phyloP scores from a whole-genome alignment of 1,140 invertebrate species.

The Ceratosolen fusciceps region DNA sequence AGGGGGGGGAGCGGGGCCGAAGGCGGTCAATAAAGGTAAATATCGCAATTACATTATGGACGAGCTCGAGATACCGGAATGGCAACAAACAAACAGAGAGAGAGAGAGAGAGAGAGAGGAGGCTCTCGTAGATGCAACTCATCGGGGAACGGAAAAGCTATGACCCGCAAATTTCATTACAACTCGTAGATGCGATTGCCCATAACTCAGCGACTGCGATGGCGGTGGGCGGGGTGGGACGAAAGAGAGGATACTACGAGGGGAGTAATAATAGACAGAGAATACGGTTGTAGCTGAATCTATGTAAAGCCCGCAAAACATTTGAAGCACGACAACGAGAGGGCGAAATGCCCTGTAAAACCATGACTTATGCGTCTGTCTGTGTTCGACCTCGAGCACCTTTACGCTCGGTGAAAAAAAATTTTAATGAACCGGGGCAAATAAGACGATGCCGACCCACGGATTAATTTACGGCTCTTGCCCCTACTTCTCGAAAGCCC shows the following conservation, averaged over 20 bases:
- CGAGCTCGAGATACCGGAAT: no score
- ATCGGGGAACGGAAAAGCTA: constrained; percentile 56
- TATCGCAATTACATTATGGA: no score
- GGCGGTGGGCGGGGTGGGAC: background rate
- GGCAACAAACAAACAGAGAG: no score
- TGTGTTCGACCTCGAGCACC: background rate
- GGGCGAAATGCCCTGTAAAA: background rate
- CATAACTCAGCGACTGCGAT: constrained; percentile 53
- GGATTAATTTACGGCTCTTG: constrained; percentile 22
- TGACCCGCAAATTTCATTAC: constrained; percentile 62
- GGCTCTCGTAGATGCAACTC: constrained; percentile 38
- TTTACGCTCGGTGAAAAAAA: background rate
- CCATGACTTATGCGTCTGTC: constrained; percentile 15
- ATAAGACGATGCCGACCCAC: constrained; percentile 5
- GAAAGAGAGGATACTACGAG: background rate
- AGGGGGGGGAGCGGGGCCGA: no score
- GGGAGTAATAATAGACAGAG: constrained; percentile 8
- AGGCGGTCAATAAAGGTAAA: no score
- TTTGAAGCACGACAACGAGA: constrained; percentile 15
- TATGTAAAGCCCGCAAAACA: constrained; percentile 44
- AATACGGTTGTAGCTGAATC: constrained; percentile 45
- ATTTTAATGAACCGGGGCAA: constrained; percentile 26
- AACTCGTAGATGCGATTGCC: constrained; percentile 53
- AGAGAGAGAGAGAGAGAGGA: no score
- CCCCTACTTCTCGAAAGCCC: no score